Evolutionary conservation across 2,888 invertebrate species (phyloP).

Genomic region (Sylvicola cinctus): DNA sequence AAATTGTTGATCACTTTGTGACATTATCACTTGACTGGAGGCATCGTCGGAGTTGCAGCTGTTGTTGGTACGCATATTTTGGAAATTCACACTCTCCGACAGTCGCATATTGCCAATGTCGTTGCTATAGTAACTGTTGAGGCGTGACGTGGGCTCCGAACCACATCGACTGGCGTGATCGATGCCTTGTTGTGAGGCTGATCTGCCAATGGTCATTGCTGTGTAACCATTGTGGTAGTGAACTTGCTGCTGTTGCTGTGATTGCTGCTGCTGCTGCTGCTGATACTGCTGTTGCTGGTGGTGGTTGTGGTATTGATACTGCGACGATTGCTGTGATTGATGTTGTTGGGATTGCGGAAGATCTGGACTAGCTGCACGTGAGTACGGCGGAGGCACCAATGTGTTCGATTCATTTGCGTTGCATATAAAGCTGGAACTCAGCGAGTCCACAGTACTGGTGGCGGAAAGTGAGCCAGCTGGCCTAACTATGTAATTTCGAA

Average conservation of each 20-base stretch:
- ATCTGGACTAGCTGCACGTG: constrained; percentile 54
- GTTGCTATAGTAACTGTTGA: constrained; percentile 4
- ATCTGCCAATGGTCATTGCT: too few relatives aligned
- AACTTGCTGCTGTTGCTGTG: background rate
- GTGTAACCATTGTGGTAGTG: constrained; percentile 1
- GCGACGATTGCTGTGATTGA: constrained; percentile 5
- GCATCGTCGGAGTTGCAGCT: constrained; percentile 4
- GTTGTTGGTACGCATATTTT: constrained; percentile 8
- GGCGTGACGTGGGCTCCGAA: constrained; percentile 1
- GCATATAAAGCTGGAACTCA: constrained; percentile 73
- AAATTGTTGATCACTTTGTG: constrained; percentile 24
- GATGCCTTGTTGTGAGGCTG: too few relatives aligned
- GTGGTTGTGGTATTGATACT: constrained; percentile 30
- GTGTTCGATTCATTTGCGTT: constrained; percentile 73
- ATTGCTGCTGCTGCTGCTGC: background rate
- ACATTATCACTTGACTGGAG: constrained; percentile 10
- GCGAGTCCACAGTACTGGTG: constrained; percentile 67
- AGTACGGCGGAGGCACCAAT: constrained; percentile 66
- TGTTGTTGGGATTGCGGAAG: constrained; percentile 21
- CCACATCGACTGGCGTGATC: too few relatives aligned
- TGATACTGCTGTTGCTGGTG: too few relatives aligned
- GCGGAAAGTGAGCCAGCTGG: constrained; percentile 62
- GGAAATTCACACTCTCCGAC: constrained; percentile 17
- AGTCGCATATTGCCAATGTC: constrained; percentile 11
- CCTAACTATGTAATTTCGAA: constrained; percentile 55